Conservation (phyloP, 2,797 vertebrate species). For the Lepidocolaptes lacrymiger region DNA sequence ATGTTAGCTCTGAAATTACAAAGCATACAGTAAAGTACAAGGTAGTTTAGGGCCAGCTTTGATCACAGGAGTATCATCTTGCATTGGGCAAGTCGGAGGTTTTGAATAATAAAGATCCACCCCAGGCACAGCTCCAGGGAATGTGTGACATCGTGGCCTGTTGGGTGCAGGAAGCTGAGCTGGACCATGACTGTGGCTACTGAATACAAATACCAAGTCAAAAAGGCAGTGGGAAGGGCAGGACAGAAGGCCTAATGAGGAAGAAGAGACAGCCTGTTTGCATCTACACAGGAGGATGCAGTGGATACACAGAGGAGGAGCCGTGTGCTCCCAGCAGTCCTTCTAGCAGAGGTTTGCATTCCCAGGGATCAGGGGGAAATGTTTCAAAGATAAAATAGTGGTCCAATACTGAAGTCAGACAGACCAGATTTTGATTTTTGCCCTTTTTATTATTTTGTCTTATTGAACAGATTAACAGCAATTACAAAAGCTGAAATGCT, state of each 20-base stretch:
- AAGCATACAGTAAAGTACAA: not conserved
- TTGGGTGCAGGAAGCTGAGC: accelerated
- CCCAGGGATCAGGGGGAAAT: not conserved
- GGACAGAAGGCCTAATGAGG: not conserved
- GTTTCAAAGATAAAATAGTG: not conserved
- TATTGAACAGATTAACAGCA: not conserved
- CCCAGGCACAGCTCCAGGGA: not conserved
- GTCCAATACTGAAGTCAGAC: not conserved
- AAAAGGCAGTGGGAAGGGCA: not conserved
- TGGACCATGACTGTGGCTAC: not conserved
- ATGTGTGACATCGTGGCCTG: not conserved
- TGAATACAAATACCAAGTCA: not conserved
- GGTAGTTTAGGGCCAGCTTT: not conserved
- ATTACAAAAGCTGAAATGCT: not conserved
- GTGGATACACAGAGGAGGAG: not conserved
- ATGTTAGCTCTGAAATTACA: not conserved
- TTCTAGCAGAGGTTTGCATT: not conserved
- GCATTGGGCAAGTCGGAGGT: not conserved
- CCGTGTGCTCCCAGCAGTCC: not conserved
- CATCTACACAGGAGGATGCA: not conserved
- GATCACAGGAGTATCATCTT: not conserved
- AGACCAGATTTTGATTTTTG: not conserved
- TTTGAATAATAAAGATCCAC: not conserved
- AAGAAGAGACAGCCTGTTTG: not conserved
- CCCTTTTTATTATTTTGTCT: not conserved